Percentiles rank a stretch among this genome's conserved stretches.
Conservation (phyloP, 1,140 invertebrate genomes). For the Drosophila melanica region DNA sequence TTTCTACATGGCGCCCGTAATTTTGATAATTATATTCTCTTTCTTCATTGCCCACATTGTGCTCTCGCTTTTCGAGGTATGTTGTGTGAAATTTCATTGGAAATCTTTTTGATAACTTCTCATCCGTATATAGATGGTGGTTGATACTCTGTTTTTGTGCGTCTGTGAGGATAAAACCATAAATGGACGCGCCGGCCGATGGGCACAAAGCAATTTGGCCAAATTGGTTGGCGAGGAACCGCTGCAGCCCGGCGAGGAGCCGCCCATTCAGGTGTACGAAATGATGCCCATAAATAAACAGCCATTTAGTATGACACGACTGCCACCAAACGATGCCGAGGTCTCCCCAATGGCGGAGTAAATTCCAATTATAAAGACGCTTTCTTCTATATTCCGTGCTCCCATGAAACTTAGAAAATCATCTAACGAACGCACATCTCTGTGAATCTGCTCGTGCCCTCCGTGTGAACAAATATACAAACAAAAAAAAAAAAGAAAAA, state of each 20-base stretch:
- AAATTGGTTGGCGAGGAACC: slow-evolving; percentile 85
- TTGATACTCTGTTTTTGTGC: slow-evolving; percentile 97
- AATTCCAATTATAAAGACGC: slow-evolving; percentile 3
- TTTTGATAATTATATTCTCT: slow-evolving; percentile 94
- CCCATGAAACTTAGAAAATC: slow-evolving; percentile 13
- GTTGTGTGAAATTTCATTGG: slow-evolving; percentile 22
- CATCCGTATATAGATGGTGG: slow-evolving; percentile 91
- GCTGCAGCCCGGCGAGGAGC: slow-evolving; percentile 76
- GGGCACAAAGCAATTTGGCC: slow-evolving; percentile 87
- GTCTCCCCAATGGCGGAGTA: slow-evolving; percentile 70
- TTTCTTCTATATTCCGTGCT: slow-evolving; percentile 24
- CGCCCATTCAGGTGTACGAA: slow-evolving; percentile 76
- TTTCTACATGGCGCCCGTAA: slow-evolving; percentile 93
- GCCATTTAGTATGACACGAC: slow-evolving; percentile 77
- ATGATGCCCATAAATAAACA: slow-evolving; percentile 84
- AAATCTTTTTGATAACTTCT: background rate
- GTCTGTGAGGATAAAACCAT: slow-evolving; percentile 93
- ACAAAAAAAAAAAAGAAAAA: background rate
- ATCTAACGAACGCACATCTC: slow-evolving; percentile 60
- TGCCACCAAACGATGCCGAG: slow-evolving; percentile 59
- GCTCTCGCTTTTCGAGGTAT: slow-evolving; percentile 96
- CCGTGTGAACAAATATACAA: slow-evolving; percentile 25
- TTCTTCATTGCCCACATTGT: slow-evolving; percentile 97
- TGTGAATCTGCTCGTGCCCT: slow-evolving; percentile 11
- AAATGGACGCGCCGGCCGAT: slow-evolving; percentile 87